Percentiles rank a stretch among this genome's conserved stretches.
These are phyloP conservation scores for Coilia nasus DNA, from an alignment of 2,797 vertebrate genomes.

Conservation along the genomic window DNA sequence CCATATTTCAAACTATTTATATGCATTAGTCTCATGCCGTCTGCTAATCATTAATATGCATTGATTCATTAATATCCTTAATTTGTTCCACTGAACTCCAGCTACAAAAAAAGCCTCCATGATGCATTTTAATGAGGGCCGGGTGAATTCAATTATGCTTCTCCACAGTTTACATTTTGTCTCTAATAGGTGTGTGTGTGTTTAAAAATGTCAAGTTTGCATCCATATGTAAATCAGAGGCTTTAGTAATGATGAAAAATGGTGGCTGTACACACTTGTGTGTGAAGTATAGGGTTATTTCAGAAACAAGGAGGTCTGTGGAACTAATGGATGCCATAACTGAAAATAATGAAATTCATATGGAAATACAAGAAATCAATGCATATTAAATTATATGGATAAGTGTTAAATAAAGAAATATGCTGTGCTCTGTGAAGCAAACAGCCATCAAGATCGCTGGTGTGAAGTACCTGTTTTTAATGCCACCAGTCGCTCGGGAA, in stretches of 20 bases:
- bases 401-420: constrained; percentile 45
- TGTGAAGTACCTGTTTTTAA: constrained; percentile 46
- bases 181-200: constrained; percentile 45
- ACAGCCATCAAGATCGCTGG: constrained; percentile 43
- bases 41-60: constrained; percentile 39
- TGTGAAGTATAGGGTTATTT: constrained; percentile 56
- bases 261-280: constrained; percentile 51
- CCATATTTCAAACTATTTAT: constrained; percentile 21
- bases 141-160: constrained; percentile 47
- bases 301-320: constrained; percentile 33
- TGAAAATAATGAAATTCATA: not conserved
- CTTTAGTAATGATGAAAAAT: constrained; percentile 69
- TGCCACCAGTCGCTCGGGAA: constrained; percentile 61
- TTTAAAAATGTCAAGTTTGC: constrained; percentile 69
- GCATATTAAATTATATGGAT: constrained; percentile 31
- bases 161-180: constrained; percentile 27
- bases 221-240: constrained; percentile 62
- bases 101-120: constrained; percentile 26
- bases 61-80: constrained; percentile 35
- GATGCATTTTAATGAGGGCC: constrained; percentile 33
- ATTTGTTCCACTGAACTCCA: constrained; percentile 3
- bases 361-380: constrained; percentile 26
- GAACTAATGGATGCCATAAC: not conserved
- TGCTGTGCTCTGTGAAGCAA: constrained; percentile 51
- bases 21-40: constrained; percentile 36